Evolutionary conservation across 1,140 invertebrate species (phyloP), one percentile per base, ranked within the genome.

Genomic region (Leptopilina clavipes): DNA sequence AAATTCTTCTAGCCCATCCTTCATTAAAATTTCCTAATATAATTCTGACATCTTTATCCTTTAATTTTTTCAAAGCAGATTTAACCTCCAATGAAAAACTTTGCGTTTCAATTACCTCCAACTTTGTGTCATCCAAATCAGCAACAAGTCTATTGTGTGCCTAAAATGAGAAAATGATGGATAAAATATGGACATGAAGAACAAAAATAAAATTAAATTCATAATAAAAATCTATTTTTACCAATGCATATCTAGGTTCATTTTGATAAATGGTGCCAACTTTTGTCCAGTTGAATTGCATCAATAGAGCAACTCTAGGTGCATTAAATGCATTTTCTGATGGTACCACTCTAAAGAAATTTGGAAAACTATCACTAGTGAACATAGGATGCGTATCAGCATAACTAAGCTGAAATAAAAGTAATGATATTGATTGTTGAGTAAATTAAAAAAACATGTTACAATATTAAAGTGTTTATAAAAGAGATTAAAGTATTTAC

Each of bases 301-400:
- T 92, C 65, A 99, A 92, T 2, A 99, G 91, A 2, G 96, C 93
- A 40, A 99, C 93, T 40, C 98, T 92, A 0, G 98, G 98, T 3
- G 95, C 93, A 91, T 99, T 99, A 91, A 99, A 98, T 48, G 98
- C 98, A 85, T 97, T 97, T 89, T 98, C 97, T 43, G 96, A 97
- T 5, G 98, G 98, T 25, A 98, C 97, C 76, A 98, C 96, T 18
- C 97, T 94, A 90, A 98, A 99, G 91, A 98, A 98, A 90, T 98
- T 99, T 3, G 97, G 97, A 89, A 97, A 99, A 76, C 95, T 96
- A 78, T 96, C 94, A 84, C 95, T 96, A 0, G 97, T 98, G 90
- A 99, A 98, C 95, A 98, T 98, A 1, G 98, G 98, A 91, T 99
- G 97, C 14, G 98, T 99, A 89, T 99, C 98, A 2, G 97, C 98